Evolutionary conservation across 2,888 invertebrate species (phyloP).

Genomic region (Aphodius granarius): DNA sequence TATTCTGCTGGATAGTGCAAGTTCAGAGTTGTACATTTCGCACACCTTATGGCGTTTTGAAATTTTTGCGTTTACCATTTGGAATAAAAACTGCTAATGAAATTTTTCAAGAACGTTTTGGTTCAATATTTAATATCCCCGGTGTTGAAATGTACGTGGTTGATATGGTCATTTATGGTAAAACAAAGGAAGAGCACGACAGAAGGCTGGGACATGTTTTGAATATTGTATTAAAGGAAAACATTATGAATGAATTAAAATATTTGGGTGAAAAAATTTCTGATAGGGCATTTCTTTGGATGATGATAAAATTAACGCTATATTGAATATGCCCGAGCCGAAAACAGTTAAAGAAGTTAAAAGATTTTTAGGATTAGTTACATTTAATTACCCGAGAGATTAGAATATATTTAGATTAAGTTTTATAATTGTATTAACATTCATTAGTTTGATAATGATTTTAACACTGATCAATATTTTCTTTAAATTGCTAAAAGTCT

Average conservation of each 20-base stretch:
- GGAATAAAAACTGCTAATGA: slow-evolving; percentile 17
- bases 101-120: slow-evolving; percentile 25
- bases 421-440: neutral
- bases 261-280: slow-evolving; percentile 16
- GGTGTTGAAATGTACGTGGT: slow-evolving; percentile 25
- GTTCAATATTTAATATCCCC: slow-evolving; percentile 19
- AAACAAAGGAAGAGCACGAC: slow-evolving; percentile 28
- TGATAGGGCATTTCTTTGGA: slow-evolving; percentile 10
- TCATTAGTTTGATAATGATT: neutral
- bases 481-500: neutral
- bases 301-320: slow-evolving; percentile 23
- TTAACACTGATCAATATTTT: neutral
- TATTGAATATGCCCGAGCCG: slow-evolving; percentile 15
- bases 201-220: slow-evolving; percentile 29
- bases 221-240: slow-evolving; percentile 31
- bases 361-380: too few relatives aligned
- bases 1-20: slow-evolving; percentile 33
- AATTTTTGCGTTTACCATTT: slow-evolving; percentile 24
- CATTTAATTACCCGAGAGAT: too few relatives aligned
- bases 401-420: neutral
- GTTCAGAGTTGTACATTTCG: slow-evolving; percentile 35
- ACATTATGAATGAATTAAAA: slow-evolving; percentile 27
- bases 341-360: slow-evolving; percentile 19
- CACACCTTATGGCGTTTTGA: slow-evolving; percentile 31
- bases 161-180: slow-evolving; percentile 23